These are phyloP conservation scores for Stylophora pistillata DNA, from an alignment of 64 coral and sea anemone species.

Conservation along the genomic window DNA sequence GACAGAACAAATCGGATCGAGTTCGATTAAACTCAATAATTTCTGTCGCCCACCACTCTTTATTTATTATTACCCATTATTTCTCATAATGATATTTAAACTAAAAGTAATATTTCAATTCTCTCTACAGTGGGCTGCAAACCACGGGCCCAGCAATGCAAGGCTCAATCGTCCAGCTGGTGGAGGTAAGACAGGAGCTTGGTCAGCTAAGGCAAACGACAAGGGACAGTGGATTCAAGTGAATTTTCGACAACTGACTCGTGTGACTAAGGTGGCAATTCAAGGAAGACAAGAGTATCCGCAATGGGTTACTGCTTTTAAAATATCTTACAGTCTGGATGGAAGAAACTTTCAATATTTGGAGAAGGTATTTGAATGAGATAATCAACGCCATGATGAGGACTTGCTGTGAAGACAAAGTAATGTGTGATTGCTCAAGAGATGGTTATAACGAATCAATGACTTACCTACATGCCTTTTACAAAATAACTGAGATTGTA, in stretches of 20 bases:
- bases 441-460: too few relatives aligned
- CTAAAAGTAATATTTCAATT: neutral
- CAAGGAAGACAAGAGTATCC: slow-evolving; percentile 4
- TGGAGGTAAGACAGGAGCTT: neutral
- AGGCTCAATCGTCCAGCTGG: slow-evolving; percentile 1
- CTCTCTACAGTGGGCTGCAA: neutral
- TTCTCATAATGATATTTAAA: too few relatives aligned
- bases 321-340: slow-evolving; percentile 16
- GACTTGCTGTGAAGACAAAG: too few relatives aligned
- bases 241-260: slow-evolving; percentile 1
- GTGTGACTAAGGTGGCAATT: slow-evolving; percentile 11
- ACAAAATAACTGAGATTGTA: too few relatives aligned
- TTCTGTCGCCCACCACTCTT: too few relatives aligned
- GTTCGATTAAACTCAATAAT: too few relatives aligned
- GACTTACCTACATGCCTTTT: too few relatives aligned
- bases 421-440: too few relatives aligned
- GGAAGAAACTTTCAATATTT: neutral
- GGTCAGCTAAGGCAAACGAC: neutral
- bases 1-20: too few relatives aligned
- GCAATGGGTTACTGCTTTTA: slow-evolving; percentile 22
- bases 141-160: neutral
- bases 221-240: neutral
- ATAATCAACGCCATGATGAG: too few relatives aligned
- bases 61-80: too few relatives aligned
- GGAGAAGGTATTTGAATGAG: neutral